These are phyloP conservation scores for Ernsta delagoae DNA, from an alignment of 2,888 invertebrate genomes.

Conservation along the genomic window DNA sequence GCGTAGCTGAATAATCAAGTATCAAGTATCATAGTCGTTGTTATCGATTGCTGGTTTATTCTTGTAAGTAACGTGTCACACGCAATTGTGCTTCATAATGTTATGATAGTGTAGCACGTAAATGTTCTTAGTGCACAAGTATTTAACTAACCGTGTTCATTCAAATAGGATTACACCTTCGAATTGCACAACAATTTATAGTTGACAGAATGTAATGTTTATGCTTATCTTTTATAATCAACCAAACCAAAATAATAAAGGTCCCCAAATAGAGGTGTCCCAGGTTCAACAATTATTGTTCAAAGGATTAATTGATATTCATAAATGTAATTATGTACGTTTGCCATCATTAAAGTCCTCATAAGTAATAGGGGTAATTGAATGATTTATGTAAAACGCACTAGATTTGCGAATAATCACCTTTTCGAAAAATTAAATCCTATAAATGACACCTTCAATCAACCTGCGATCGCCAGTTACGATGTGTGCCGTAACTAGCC, in stretches of 20 bases:
- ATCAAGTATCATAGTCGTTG: neutral
- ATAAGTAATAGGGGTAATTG: too few species aligned
- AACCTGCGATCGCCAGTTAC: neutral
- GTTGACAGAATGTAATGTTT: neutral
- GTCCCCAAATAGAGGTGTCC: too few species aligned
- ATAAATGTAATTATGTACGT: too few species aligned
- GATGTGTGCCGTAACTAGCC: too few species aligned
- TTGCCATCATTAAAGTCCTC: too few species aligned
- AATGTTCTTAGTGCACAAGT: constrained; percentile 13
- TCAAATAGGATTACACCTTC: neutral
- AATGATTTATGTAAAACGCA: too few species aligned
- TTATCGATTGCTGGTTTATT: constrained; percentile 60
- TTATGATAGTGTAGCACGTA: constrained; percentile 29
- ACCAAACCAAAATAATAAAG: too few species aligned
- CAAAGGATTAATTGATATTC: too few species aligned
- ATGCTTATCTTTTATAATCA: neutral
- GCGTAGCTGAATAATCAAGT: too few species aligned
- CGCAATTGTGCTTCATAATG: constrained; percentile 51
- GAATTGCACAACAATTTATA: neutral
- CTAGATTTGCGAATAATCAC: too few species aligned
- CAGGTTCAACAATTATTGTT: too few species aligned
- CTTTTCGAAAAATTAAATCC: too few species aligned
- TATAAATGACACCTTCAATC: neutral
- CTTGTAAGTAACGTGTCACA: constrained; percentile 59
- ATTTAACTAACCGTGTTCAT: neutral